phyloP scores from a whole-genome alignment of 2,888 invertebrate species.

The Aspidiotus destructor region DNA sequence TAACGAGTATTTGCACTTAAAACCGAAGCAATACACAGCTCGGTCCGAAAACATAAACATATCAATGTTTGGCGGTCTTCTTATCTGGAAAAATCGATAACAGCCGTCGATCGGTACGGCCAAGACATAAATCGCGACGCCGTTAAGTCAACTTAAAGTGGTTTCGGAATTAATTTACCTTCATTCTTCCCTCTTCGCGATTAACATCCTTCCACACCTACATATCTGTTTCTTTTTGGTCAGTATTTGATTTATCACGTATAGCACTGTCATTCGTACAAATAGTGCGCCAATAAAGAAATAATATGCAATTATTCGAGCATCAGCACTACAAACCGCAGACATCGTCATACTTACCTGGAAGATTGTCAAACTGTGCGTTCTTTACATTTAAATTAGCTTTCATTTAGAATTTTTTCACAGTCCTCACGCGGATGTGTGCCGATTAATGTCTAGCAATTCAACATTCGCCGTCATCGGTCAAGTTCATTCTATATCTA shows the following conservation, averaged over 20 bases:
- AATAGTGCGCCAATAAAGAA: background rate
- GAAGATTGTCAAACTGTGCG: background rate
- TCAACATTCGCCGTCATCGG: constrained; percentile 1
- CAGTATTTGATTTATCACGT: background rate
- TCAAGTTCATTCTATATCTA: background rate
- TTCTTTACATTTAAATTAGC: background rate
- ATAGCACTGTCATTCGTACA: background rate
- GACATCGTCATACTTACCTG: background rate
- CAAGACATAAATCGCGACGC: constrained; percentile 28
- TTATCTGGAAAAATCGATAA: constrained; percentile 24
- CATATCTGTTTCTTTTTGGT: constrained; percentile 16
- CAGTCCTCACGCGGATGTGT: constrained; percentile 2
- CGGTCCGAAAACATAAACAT: constrained; percentile 27
- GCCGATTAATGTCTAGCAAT: background rate
- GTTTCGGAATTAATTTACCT: constrained; percentile 25
- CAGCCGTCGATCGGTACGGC: constrained; percentile 28
- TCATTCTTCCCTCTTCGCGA: constrained; percentile 16
- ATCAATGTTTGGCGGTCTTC: constrained; percentile 27
- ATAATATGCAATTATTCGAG: background rate
- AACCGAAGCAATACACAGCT: constrained; percentile 24
- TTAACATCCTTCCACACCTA: constrained; percentile 32
- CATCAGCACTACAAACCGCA: background rate
- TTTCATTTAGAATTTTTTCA: background rate
- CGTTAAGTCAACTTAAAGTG: constrained; percentile 27
- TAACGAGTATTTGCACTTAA: constrained; percentile 30